These are phyloP conservation scores for Scaptomyza flava DNA, from an alignment of 2,888 invertebrate genomes.

Conservation along the genomic window DNA sequence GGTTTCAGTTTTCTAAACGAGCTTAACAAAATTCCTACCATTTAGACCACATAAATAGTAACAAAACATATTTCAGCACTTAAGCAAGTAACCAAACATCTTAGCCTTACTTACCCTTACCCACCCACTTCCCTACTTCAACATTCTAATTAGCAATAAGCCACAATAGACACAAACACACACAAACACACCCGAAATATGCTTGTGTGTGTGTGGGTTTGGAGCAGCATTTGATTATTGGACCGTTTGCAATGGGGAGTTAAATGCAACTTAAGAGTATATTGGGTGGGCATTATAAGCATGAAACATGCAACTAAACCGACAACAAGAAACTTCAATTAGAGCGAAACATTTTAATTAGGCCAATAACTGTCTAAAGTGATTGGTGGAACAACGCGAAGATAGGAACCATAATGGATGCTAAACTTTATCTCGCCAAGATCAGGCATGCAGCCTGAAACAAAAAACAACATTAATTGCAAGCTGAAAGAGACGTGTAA, in stretches of 20 bases:
- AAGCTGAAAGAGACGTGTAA: constrained; percentile 29
- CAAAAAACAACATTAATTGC: constrained; percentile 41
- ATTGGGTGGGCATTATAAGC: constrained; percentile 32
- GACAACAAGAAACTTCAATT: constrained; percentile 71
- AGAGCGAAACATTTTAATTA: constrained; percentile 64
- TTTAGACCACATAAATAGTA: not conserved
- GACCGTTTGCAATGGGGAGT: constrained; percentile 13
- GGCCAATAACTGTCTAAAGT: constrained; percentile 12
- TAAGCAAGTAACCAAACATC: not conserved
- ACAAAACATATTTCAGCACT: not conserved
- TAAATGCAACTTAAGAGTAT: constrained; percentile 28
- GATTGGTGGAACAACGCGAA: not conserved
- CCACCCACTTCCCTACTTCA: not conserved
- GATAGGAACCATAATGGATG: not conserved
- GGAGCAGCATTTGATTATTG: constrained; percentile 32
- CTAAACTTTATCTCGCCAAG: constrained; percentile 36
- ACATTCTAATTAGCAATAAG: constrained; percentile 11
- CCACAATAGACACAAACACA: constrained; percentile 11
- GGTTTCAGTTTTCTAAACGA: not conserved
- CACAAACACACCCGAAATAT: not conserved
- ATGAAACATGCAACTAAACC: constrained; percentile 51
- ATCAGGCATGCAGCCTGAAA: constrained; percentile 32
- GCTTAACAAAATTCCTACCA: too few species aligned
- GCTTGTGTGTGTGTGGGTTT: constrained; percentile 11
- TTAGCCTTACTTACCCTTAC: not conserved